Base-by-base conservation (phyloP, 2,113 vertebrate genomes). In the Gulo gulo region DNA sequence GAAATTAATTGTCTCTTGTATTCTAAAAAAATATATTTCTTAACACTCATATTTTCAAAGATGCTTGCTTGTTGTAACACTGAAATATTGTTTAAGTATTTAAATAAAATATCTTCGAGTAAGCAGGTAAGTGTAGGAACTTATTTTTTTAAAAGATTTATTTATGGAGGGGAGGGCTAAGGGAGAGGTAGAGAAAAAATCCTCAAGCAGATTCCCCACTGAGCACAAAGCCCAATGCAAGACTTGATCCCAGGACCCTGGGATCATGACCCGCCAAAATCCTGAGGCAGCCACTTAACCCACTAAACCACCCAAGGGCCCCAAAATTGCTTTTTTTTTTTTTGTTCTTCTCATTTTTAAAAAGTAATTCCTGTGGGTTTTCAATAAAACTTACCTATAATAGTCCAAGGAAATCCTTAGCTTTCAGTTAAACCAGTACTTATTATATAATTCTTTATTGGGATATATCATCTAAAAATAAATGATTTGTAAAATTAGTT, bases 51-150 rank as follows among this genome's bases (percentile, higher is more conserved):
- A 93, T 29, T 96, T 97, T 95, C 29, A 39, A 88, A 91, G 79
- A 90, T 86, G 78, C 0, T 91, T 84, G 73, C 0, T 91, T 96
- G 31, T 94, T 96, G 12, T 96, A 95, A 69, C 73, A 59, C 18
- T 42, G 79, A 90, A 91, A 79, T 94, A 82, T 74, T 98, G 84
- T 86, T 6, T 8, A 82, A 47, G 82, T 94, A 78, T 92, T 74
- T 73, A 42, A 85, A 82, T 79, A 93, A 95, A 39, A 81, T 87
- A 74, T 63, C 55, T n/a, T 80, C 96, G 69, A 61, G 0, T 11
- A 93, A 89, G 34, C 31, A 21, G 91, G 59, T 76, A 86, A 95
- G 36, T 84, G 29, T 42, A 88, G 31, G 18, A 76, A 23, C n/a
- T 69, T n/a, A 69, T 69, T 36, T 69, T 69, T 69, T 69, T 69